Base-by-base conservation (phyloP, 1,140 invertebrate genomes). In the Marisa cornuarietis region DNA sequence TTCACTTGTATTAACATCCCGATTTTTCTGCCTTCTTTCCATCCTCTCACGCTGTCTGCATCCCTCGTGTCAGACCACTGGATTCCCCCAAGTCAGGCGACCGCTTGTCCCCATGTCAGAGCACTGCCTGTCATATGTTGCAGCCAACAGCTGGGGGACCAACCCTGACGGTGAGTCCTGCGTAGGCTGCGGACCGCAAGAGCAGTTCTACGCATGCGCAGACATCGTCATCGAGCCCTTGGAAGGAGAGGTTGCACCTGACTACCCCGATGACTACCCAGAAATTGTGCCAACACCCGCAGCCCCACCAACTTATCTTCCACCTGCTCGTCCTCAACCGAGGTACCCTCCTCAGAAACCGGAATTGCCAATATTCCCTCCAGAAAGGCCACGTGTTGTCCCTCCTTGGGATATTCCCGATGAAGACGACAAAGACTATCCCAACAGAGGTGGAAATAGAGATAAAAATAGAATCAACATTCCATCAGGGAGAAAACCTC, bases 191-290 rank as follows among this genome's bases (percentile, higher is more conserved):
- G 92, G 92, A 5, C 84, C 88, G 7, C 85, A 87, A 9, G 95
- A 95, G 87, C 93, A 91, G 16, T 95, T 94, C 86, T 90, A 93
- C 80, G 92, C 92, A 71, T 95, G 94, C 84, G 92, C 94, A 5
- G 71, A 79, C 62, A 31, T 74, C 51, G 79, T 74, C 79, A 69
- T 74, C 42, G 69, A 73, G 49, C 11, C 77, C 2, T 51, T 58
- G 42, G 68, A 66, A 20, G 61, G 10, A 16, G 20, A 26, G 5
- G 61, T 42, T 42, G 31, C 22, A 10, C 49, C 51, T 13, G 24
- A 62, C n/a, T 68, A 68, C 22, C 65, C 65, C 26, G 69, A 31
- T 71, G 69, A 71, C 69, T 31, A 42, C 20, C 69, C 69, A 18
- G 61, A 75, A n/a, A 13, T 10, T 13, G 16, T 6, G 20, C 24